phyloP scores from a whole-genome alignment of 2,113 vertebrate genomes.

The Dasyurus viverrinus region DNA sequence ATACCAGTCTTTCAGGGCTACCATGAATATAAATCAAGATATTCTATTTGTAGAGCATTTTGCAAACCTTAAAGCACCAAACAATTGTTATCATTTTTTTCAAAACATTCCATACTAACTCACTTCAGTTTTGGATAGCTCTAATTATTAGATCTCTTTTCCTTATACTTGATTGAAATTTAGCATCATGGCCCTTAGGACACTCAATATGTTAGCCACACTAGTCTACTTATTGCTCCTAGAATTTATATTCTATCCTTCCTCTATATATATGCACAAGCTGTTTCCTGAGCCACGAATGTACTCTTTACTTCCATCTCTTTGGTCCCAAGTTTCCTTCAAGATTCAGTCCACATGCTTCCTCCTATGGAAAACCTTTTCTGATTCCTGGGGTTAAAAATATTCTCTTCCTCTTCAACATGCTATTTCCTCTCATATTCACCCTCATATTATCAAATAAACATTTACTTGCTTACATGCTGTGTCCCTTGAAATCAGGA shows the following conservation, averaged over 20 bases:
- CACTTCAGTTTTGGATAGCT: not conserved
- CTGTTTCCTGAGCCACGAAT: not conserved
- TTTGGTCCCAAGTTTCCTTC: not conserved
- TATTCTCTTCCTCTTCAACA: not conserved
- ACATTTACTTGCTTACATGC: not conserved
- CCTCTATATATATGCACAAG: not conserved
- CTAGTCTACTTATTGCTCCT: not conserved
- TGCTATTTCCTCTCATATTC: not conserved
- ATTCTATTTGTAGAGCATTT: too few relatives aligned
- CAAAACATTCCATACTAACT: not conserved
- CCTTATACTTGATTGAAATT: not conserved
- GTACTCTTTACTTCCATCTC: too few relatives aligned
- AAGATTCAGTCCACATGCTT: not conserved
- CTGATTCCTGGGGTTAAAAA: not conserved
- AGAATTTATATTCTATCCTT: not conserved
- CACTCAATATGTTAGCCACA: not conserved
- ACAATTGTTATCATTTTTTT: not conserved
- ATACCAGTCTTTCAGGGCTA: too few relatives aligned
- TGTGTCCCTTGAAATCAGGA: not conserved
- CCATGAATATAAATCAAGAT: too few relatives aligned
- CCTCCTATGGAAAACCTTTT: not conserved
- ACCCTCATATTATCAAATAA: not conserved
- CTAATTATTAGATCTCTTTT: not conserved
- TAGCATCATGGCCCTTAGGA: not conserved
- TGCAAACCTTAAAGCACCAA: too few relatives aligned